Base-by-base conservation (phyloP, 1,140 invertebrate species). In the Brachystomella parvula region DNA sequence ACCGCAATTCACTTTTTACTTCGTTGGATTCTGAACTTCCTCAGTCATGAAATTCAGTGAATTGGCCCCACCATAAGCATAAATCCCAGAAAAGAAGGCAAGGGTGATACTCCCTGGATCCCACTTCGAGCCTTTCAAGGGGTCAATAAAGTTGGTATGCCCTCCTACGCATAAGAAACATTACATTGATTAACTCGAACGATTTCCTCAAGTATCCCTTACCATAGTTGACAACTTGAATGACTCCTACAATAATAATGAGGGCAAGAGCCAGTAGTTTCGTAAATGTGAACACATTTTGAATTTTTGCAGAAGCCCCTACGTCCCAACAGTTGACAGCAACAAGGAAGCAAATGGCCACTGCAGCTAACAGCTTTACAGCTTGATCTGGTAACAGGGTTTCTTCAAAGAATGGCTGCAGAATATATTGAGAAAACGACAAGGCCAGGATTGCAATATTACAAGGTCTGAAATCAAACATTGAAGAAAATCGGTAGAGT, bases 361-460 rank as follows among this genome's bases (percentile, higher is more conserved):
- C 78, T 44, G 87, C 88, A 53, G 89, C 89, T 47, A 91, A 78
- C 12, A 92, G 77, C 68, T 85, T 83, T 31, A 89, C 82, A 12
- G 89, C 86, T 72, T 79, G 79, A 39, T 84, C 81, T 9, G 90
- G 87, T 1, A 86, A 84, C 17, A 82, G 78, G 77, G 90, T 92
- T 44, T 56, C 65, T 0, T 85, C 83, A 84, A 91, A 97, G 66
- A 95, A 81, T 3, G 95, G 94, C 78, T 98, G 86, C 9, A 98
- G 80, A 65, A 96, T 87, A 78, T 98, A 98, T 76, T 94, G 87
- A 2, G 95, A 90, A 80, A 98, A 98, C 12, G 94, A 97, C 44
- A 98, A 78, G 0, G 92, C 94, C 32, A 94, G 95, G 67, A 98
- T 95, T 21, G 95, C 95, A 81, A 97, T 98, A 24, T 92, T 93